These are phyloP conservation scores for Leptopilina clavipes DNA, from an alignment of 1,140 invertebrate species.

Conservation along the genomic window DNA sequence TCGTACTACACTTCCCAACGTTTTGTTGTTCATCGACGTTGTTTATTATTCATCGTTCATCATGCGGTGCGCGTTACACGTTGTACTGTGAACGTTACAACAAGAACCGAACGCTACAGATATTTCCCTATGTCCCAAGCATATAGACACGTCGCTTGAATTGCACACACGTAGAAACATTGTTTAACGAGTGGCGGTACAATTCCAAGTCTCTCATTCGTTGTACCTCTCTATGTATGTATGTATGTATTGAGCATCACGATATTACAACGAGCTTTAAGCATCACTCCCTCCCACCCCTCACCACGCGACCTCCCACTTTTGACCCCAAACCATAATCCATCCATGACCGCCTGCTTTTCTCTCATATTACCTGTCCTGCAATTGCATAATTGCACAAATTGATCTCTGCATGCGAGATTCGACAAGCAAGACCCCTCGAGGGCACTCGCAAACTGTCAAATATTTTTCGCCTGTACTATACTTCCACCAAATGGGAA, in stretches of 20 bases:
- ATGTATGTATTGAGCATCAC: conserved; percentile 4
- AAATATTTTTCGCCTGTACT: not conserved
- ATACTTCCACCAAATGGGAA: not conserved
- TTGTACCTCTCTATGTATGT: not conserved
- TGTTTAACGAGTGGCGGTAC: conserved; percentile 42
- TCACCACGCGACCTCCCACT: not conserved
- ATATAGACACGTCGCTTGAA: conserved; percentile 35
- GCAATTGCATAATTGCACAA: conserved; percentile 38
- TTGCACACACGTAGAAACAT: conserved; percentile 34
- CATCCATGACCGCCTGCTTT: conserved; percentile 44
- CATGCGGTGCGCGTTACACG: conserved; percentile 53
- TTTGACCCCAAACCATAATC: conserved; percentile 25
- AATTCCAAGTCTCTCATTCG: conserved; percentile 36
- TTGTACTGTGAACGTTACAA: conserved; percentile 51
- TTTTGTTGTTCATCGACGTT: conserved; percentile 67
- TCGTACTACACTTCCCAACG: conserved; percentile 52
- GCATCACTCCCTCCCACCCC: not conserved
- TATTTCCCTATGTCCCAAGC: conserved; percentile 42
- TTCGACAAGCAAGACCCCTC: conserved; percentile 25
- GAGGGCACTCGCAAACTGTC: conserved; percentile 21
- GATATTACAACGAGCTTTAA: conserved; percentile 24
- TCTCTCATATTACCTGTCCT: conserved; percentile 29
- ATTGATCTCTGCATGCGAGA: conserved; percentile 43
- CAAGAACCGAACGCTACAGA: conserved; percentile 39
- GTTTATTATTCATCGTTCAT: conserved; percentile 70